A percentile compares a stretch with the other conserved stretches of the same genome.
Conservation (phyloP, 2,797 vertebrate species). For the Anolis apletophallus region DNA sequence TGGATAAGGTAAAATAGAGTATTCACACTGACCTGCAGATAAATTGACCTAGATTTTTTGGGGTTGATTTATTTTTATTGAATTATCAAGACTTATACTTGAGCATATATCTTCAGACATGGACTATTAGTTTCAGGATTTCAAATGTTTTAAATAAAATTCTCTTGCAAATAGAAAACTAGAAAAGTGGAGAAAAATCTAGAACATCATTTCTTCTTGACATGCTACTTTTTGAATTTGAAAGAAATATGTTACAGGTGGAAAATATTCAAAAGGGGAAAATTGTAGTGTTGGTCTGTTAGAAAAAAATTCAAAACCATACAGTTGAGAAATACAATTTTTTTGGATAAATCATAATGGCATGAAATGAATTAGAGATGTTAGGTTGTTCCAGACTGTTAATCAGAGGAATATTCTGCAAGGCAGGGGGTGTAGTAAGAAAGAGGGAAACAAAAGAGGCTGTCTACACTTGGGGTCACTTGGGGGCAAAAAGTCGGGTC, state of each 20-base stretch:
- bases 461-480: too few species aligned
- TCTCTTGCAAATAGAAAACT: not conserved
- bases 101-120: not conserved
- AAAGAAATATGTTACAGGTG: not conserved
- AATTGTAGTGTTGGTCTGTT: not conserved
- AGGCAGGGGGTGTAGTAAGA: not conserved
- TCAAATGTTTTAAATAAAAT: not conserved
- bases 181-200: not conserved
- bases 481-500: too few species aligned
- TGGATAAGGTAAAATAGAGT: too few species aligned
- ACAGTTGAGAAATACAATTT: not conserved
- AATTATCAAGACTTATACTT: too few species aligned
- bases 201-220: not conserved
- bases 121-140: not conserved
- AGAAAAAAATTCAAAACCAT: not conserved
- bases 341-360: not conserved
- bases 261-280: not conserved
- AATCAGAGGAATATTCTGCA: not conserved
- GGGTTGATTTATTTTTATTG: too few species aligned
- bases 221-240: not conserved
- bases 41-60: too few species aligned
- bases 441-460: not conserved
- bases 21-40: too few species aligned
- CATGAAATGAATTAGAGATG: too few species aligned
- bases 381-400: not conserved